Evolutionary conservation across 2,113 vertebrate species (phyloP), one percentile per base, ranked within the genome.

Genomic region (Elephas maximus): DNA sequence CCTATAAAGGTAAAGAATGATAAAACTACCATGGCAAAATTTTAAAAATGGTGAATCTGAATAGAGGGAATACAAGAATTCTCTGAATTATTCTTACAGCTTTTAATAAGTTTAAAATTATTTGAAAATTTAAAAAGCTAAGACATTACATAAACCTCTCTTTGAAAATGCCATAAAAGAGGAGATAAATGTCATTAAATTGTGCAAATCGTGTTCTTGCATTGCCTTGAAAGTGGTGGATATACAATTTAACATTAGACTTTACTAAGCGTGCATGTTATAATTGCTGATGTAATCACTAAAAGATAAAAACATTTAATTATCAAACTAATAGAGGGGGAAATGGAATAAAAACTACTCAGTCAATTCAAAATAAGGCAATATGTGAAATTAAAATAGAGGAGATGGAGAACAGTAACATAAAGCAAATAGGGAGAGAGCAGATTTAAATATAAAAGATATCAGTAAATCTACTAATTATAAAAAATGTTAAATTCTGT

Each of bases 71-170:
- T 74, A 76, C 3, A 92, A 28, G 2, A 18, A 63, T 62, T 74
- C 15, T 83, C 37, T 74, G 1, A 74, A 76, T 26, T 45, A 71
- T 18, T 73, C 14, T 90, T 91, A 51, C 23, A 83, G 26, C 15
- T 62, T 83, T 73, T 45, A 82, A n/a, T 73, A 60, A 45, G 37
- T 45, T 83, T 51, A 33, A 90, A 79, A 90, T 90, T 65, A 67
- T 51, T 79, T 90, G 44, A n/a, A 37, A 79, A 51, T 51, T 90
- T 73, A 82, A 73, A 81, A 73, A 83, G n/a, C 67, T 69, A 91
- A 41, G 60, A 28, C 82, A 62, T 18, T 45, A 48, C 44, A 20
- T 28, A 48, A 74, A 37, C 28, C 23, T 37, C 37, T 62, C 41
- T 92, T 37, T 0, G 12, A 74, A 30, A 62, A 63, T 48, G 41